Conservation (phyloP, 2,797 vertebrate species). For the Clarias fuscus region DNA sequence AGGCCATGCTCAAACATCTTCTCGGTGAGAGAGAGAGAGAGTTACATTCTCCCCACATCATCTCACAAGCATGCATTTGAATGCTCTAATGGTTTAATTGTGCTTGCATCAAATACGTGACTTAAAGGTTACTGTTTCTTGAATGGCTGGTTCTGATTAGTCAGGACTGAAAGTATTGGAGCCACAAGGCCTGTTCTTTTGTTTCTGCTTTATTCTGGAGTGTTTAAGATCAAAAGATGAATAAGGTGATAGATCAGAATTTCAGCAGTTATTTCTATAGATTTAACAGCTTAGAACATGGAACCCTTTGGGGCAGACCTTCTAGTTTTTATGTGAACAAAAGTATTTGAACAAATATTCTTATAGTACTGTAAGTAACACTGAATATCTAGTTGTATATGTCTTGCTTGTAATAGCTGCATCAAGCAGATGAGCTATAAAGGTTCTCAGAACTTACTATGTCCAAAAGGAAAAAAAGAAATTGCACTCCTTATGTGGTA, state of each 20-base stretch:
- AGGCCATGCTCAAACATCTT: slow-evolving; percentile 92
- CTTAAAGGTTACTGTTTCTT: not conserved
- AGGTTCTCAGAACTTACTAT: no score
- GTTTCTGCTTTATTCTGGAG: not conserved
- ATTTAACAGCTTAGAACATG: not conserved
- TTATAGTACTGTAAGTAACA: not conserved
- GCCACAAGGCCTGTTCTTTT: not conserved
- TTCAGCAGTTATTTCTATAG: not conserved
- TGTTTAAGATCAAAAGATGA: not conserved
- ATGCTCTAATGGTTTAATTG: not conserved
- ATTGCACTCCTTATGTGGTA: no score
- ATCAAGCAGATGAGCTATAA: not conserved
- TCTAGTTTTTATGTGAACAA: not conserved
- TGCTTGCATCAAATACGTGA: not conserved
- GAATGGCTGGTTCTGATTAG: not conserved
- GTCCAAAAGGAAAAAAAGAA: no score
- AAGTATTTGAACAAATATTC: not conserved
- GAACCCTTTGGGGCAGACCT: not conserved
- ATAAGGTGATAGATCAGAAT: not conserved
- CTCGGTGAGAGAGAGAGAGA: slow-evolving; percentile 76
- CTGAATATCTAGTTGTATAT: not conserved
- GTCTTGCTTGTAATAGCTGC: not conserved
- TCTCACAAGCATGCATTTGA: not conserved
- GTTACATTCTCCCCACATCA: not conserved
- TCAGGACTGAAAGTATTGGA: not conserved